phyloP scores from a whole-genome alignment of 1,140 invertebrate species.

The Diuraphis noxia region DNA sequence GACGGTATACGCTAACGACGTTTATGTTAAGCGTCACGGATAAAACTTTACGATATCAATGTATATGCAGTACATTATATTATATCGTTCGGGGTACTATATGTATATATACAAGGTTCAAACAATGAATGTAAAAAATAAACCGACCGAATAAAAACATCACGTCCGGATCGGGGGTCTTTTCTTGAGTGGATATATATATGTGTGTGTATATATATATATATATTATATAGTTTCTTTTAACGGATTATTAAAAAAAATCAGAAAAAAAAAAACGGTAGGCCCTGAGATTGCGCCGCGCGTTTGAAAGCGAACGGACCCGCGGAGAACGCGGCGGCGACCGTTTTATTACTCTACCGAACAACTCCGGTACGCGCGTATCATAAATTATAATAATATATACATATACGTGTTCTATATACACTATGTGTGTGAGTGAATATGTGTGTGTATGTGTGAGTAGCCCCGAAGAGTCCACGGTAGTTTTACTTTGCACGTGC shows the following conservation, averaged over 20 bases:
- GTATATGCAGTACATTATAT: neutral
- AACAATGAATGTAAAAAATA: neutral
- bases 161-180: neutral
- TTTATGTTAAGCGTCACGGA: neutral
- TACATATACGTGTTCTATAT: neutral
- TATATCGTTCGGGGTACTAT: neutral
- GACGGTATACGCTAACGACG: neutral
- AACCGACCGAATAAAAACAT: constrained; percentile 22
- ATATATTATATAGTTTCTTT: neutral
- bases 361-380: neutral
- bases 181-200: neutral
- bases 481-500: neutral
- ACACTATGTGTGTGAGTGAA: neutral
- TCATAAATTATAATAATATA: constrained; percentile 6
- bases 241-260: constrained; percentile 15
- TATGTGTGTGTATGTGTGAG: neutral
- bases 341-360: neutral
- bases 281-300: neutral
- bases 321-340: neutral
- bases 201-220: neutral
- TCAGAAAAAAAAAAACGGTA: neutral
- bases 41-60: constrained; percentile 5
- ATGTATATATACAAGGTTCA: neutral
- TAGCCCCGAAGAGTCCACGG: neutral
- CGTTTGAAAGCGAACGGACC: neutral